Percentiles rank a stretch among this genome's conserved stretches.
These are phyloP conservation scores for Prochilodus magdalenae DNA, from an alignment of 2,113 vertebrate genomes.

Conservation along the genomic window DNA sequence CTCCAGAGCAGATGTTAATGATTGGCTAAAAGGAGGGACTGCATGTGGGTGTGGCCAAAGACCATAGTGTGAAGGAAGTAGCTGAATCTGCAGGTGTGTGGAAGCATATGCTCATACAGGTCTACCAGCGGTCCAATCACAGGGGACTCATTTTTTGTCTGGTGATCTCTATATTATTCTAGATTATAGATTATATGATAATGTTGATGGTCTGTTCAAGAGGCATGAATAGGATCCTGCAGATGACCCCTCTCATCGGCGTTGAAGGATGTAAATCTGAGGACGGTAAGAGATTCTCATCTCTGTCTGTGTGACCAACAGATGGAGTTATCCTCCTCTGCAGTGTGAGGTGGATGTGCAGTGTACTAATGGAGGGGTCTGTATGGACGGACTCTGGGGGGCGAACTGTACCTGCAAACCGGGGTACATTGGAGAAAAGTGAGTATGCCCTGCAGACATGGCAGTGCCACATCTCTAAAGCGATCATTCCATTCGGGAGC, in stretches of 20 bases:
- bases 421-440: conserved; percentile 85
- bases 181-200: too few species aligned
- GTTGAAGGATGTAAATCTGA: not conserved
- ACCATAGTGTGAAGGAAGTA: too few species aligned
- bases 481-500: not conserved
- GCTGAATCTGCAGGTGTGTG: too few species aligned
- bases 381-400: conserved; percentile 75
- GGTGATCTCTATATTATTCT: too few species aligned
- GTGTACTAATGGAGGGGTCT: conserved; percentile 82
- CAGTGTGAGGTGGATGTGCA: conserved; percentile 80
- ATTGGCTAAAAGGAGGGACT: too few species aligned
- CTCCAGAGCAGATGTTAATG: too few species aligned
- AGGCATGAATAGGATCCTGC: not conserved
- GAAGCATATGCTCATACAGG: too few species aligned
- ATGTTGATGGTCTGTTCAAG: not conserved
- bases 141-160: too few species aligned
- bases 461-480: too few species aligned
- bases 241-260: not conserved
- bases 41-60: too few species aligned
- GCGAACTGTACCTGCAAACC: conserved; percentile 90
- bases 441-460: conserved; percentile 42
- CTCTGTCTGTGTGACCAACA: conserved; percentile 60
- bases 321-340: conserved; percentile 81
- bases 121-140: too few species aligned
- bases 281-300: not conserved